Percentiles rank a stretch among this genome's conserved stretches.
Conservation (phyloP, 2,113 vertebrate species). For the Tupaia chinensis region DNA sequence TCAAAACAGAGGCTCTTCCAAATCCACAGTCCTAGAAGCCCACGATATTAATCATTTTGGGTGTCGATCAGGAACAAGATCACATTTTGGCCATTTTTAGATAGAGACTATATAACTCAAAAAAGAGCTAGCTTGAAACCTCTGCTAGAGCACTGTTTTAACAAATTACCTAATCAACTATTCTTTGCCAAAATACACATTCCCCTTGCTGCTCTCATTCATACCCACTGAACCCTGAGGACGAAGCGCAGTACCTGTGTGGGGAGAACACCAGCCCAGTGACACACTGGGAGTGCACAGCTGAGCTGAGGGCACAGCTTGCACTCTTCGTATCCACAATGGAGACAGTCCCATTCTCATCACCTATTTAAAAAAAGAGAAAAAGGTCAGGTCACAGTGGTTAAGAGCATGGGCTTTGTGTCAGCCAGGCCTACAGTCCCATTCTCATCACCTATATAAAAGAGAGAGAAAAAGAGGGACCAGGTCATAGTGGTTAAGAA, state of each 20-base stretch:
- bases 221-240: neutral
- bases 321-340: slow-evolving; percentile 91
- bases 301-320: slow-evolving; percentile 82
- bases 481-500: neutral
- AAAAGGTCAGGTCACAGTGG: too few species aligned
- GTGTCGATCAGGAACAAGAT: neutral
- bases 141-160: neutral
- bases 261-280: slow-evolving; percentile 92
- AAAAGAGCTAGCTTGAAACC: neutral
- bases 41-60: neutral
- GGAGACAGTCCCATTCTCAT: slow-evolving; percentile 93
- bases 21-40: neutral
- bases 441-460: too few species aligned
- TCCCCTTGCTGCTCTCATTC: accelerated
- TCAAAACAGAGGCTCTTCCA: neutral
- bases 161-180: neutral
- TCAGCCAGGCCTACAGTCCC: neutral
- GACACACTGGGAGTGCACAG: slow-evolving; percentile 90
- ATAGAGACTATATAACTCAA: neutral
- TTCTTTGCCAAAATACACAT: neutral
- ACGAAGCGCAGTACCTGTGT: slow-evolving; percentile 89
- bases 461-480: neutral
- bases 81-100: neutral
- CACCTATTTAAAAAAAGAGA: slow-evolving; percentile 86
- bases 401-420: neutral